A percentile compares a stretch with the other conserved stretches of the same genome.
Conservation (phyloP, 1,140 invertebrate genomes). For the Phthorimaea operculella region DNA sequence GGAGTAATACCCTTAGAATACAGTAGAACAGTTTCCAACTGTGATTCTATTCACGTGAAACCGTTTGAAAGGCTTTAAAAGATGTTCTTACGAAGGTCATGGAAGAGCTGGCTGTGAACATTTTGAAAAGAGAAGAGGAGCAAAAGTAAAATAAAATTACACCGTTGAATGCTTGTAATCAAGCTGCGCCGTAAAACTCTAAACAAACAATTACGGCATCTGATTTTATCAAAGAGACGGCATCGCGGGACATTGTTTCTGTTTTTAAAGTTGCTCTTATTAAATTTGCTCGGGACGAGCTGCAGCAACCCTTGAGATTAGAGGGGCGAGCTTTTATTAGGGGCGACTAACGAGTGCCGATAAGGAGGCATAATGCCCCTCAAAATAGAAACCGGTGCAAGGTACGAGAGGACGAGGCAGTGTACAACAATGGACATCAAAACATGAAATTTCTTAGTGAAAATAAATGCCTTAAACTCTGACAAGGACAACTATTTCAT, state of each 20-base stretch:
- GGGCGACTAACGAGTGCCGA: slow-evolving; percentile 59
- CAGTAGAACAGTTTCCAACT: slow-evolving; percentile 1
- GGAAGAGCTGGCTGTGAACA: no score
- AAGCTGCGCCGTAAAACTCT: neutral
- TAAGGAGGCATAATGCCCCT: slow-evolving; percentile 59
- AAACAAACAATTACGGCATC: slow-evolving; percentile 1
- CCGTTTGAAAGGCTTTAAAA: neutral
- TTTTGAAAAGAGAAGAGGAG: no score
- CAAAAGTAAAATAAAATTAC: neutral
- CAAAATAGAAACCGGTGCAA: slow-evolving; percentile 22
- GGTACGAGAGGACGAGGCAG: neutral
- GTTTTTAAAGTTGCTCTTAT: slow-evolving; percentile 55
- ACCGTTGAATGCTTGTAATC: neutral
- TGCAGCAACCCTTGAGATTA: slow-evolving; percentile 56
- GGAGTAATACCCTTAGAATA: neutral
- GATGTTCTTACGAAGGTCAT: no score
- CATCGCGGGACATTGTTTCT: slow-evolving; percentile 16
- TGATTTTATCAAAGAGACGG: neutral
- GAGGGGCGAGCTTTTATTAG: slow-evolving; percentile 59
- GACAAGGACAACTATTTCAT: no score
- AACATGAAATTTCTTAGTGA: no score
- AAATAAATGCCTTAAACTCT: no score
- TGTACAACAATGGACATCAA: no score
- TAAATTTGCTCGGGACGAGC: slow-evolving; percentile 50
- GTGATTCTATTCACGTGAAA: neutral